Evolutionary conservation across 2,888 invertebrate species (phyloP), one percentile per base, ranked within the genome.

Genomic region (Meteorus cinctellus): DNA sequence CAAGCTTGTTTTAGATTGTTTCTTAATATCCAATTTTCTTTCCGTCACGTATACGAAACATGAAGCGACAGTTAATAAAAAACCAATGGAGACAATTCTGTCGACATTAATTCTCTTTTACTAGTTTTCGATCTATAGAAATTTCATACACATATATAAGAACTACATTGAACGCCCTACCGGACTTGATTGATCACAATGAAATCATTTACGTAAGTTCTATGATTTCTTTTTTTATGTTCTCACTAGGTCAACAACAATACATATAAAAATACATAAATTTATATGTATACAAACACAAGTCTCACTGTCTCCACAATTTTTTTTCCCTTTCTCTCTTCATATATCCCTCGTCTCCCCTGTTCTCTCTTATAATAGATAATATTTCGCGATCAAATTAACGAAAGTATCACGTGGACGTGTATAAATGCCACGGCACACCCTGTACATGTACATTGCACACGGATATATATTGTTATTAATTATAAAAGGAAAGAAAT

Each of bases 181-280:
- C n/a, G 34, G 72, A 63, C 48, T 36, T 66, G 41, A 73, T 67
- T 66, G 66, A 67, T 73, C 67, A 73, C 73, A 73, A 73, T 73
- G 59, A 67, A 36, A 59, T 66, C 45, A 59, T 73, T 69, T 73
- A 67, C 73, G 73, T 73, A 73, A 73, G 34, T 0, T 67, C 59
- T 29, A 1, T 36, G 27, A n/a, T 55, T 72, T 65, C 36, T 65
- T 34, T 41, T 34, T 65, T 41, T 65, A 10, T 65, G 5, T 41
- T 65, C 12, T 14, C n/a, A 36, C 62, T 62, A 29, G 62, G 62
- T 29, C 62, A 31, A 62, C 55, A 48, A n/a, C 48, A 48, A 48
- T 48, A n/a, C n/a, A 48, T n/a, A n/a, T 6, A 48, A 4, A 48
- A 55, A 19, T 55, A 55, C 24, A 55, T 19, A 8, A 55, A 8